A percentile compares a stretch with the other conserved stretches of the same genome.
Conservation (phyloP, 2,888 invertebrate species). For the Ophion obscuratus region DNA sequence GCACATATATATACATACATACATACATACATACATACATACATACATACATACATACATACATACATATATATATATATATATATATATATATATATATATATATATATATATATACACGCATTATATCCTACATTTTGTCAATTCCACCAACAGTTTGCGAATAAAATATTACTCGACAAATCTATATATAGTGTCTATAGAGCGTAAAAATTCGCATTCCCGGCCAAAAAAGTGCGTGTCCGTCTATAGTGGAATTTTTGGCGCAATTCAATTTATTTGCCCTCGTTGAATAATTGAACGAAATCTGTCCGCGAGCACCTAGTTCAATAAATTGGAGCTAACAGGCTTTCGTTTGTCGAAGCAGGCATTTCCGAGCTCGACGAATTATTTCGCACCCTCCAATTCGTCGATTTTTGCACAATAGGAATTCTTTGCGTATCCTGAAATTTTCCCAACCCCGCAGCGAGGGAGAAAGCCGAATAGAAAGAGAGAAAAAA, state of each 20-base stretch:
- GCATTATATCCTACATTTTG: slow-evolving; percentile 3
- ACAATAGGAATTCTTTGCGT: neutral
- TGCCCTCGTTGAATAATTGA: slow-evolving; percentile 15
- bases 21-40: neutral
- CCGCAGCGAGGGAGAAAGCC: neutral
- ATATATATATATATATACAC: slow-evolving; percentile 11
- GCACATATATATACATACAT: neutral
- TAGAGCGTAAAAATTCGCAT: neutral
- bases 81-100: neutral
- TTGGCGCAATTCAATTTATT: slow-evolving; percentile 17
- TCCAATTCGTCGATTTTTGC: neutral
- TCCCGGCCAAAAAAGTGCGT: slow-evolving; percentile 6
- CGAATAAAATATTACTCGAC: slow-evolving; percentile 50
- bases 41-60: neutral
- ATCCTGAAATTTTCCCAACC: neutral
- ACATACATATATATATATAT: neutral
- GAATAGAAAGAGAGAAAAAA: neutral
- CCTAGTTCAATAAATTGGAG: neutral
- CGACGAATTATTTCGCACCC: neutral
- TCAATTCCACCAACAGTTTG: slow-evolving; percentile 44
- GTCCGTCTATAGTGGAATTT: slow-evolving; percentile 19
- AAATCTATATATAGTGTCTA: neutral
- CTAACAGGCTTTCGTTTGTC: neutral
- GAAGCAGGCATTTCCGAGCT: slow-evolving; percentile 8
- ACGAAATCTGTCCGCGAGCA: neutral